Evolutionary conservation across 2,797 vertebrate species (phyloP).

Genomic region (Danio tinwini): DNA sequence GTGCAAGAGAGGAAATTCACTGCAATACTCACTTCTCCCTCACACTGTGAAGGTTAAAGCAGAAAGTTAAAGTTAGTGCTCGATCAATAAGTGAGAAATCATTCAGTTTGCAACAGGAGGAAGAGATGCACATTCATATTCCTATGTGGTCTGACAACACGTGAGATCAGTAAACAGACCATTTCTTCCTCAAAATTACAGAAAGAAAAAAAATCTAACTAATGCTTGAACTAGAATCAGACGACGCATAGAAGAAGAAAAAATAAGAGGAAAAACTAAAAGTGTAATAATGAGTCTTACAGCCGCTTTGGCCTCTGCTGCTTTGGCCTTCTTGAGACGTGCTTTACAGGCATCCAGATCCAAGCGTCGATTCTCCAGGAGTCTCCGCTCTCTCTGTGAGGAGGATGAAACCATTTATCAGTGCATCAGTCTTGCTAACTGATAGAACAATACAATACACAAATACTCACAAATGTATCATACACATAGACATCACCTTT

Average conservation of each 20-base stretch:
- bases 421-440: not conserved
- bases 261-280: too few relatives aligned
- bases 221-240: not conserved
- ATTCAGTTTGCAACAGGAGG: not conserved
- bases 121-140: not conserved
- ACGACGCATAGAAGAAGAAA: not conserved
- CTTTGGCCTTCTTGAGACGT: conserved; percentile 90
- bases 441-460: too few relatives aligned
- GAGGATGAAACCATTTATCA: not conserved
- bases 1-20: conserved; percentile 58
- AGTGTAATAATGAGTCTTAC: conserved; percentile 71
- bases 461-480: too few relatives aligned
- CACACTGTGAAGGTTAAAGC: conserved; percentile 90
- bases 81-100: not conserved
- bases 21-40: conserved; percentile 96
- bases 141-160: not conserved
- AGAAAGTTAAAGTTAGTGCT: conserved; percentile 79
- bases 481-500: too few relatives aligned
- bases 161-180: not conserved
- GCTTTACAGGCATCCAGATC: conserved; percentile 92
- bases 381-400: conserved; percentile 87
- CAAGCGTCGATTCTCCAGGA: conserved; percentile 91
- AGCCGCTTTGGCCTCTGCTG: conserved; percentile 88
- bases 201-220: not conserved
- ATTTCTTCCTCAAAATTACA: not conserved